phyloP scores from a whole-genome alignment of 2,888 invertebrate genomes.

The Sinodicranocentrus sp. region DNA sequence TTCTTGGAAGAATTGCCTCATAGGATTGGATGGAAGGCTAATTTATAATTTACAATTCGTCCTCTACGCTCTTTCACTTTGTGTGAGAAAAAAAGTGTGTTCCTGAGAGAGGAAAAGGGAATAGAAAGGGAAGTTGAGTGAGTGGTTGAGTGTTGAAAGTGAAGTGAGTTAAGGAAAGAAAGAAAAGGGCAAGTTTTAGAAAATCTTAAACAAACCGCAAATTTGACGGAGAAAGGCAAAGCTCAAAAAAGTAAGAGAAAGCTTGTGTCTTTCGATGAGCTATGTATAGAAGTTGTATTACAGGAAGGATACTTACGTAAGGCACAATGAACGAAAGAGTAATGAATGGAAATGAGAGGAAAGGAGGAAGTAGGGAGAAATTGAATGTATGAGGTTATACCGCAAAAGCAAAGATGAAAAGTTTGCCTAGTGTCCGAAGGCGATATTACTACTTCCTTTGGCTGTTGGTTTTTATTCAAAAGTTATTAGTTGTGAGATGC shows the following conservation, averaged over 20 bases:
- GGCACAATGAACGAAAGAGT: background rate
- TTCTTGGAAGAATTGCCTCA: too few relatives aligned
- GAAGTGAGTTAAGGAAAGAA: conserved; percentile 11
- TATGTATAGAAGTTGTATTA: too few relatives aligned
- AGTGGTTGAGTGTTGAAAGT: conserved; percentile 16
- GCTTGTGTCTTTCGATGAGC: too few relatives aligned
- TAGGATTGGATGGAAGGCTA: too few relatives aligned
- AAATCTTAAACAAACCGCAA: conserved; percentile 37
- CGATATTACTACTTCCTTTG: too few relatives aligned
- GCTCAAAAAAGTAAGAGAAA: too few relatives aligned
- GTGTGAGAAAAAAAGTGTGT: conserved; percentile 3
- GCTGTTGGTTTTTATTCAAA: too few relatives aligned
- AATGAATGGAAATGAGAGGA: background rate
- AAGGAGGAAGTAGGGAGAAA: too few relatives aligned
- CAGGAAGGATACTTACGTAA: too few relatives aligned
- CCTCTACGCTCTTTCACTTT: background rate
- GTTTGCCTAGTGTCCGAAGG: background rate
- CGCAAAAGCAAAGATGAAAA: conserved; percentile 10
- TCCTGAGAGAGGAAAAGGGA: background rate
- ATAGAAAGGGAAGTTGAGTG: conserved; percentile 25
- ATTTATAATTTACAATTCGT: conserved; percentile 63
- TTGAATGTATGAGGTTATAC: background rate
- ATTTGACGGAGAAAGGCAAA: conserved; percentile 21
- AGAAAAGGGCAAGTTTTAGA: conserved; percentile 28
- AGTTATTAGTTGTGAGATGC: too few relatives aligned